These are phyloP conservation scores for Aspidoscelis tigris DNA, from an alignment of 2,113 vertebrate species.

Conservation along the genomic window DNA sequence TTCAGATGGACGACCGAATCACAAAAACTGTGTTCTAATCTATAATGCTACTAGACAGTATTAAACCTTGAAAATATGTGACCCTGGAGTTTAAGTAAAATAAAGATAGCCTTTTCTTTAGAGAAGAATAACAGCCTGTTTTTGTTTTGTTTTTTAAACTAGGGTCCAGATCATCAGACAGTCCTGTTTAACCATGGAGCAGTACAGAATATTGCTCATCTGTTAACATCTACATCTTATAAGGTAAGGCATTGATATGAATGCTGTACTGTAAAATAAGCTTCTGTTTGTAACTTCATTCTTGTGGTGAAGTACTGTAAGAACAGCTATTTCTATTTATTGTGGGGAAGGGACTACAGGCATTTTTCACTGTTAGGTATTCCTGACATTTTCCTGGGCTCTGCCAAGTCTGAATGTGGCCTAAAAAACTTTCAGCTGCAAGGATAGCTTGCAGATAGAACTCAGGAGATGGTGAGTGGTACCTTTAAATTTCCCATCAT, in stretches of 20 bases:
- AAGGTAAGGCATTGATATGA: conserved; percentile 81
- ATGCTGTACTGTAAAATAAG: conserved; percentile 2
- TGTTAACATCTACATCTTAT: conserved; percentile 91
- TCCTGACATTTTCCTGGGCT: too few species aligned
- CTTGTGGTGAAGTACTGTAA: background rate
- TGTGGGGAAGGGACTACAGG: background rate
- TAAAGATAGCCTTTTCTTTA: background rate
- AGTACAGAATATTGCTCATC: conserved; percentile 95
- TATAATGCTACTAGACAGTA: background rate
- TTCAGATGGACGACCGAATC: too few species aligned
- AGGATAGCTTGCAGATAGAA: too few species aligned
- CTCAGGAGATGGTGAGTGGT: too few species aligned
- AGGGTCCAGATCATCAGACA: conserved; percentile 98
- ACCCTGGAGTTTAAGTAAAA: conserved; percentile 18
- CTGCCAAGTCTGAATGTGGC: too few species aligned
- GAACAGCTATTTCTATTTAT: background rate
- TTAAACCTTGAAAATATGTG: conserved; percentile 7
- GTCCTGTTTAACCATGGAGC: conserved; percentile 96
- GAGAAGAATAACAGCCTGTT: conserved; percentile 20
- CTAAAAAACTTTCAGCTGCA: too few species aligned
- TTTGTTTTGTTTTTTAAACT: conserved; percentile 61
- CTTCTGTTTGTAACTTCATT: background rate
- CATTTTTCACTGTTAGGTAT: background rate
- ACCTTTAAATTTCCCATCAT: too few species aligned
- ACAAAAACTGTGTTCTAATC: background rate